phyloP scores from a whole-genome alignment of 1,140 invertebrate species.

The Armadillidium nasatum region DNA sequence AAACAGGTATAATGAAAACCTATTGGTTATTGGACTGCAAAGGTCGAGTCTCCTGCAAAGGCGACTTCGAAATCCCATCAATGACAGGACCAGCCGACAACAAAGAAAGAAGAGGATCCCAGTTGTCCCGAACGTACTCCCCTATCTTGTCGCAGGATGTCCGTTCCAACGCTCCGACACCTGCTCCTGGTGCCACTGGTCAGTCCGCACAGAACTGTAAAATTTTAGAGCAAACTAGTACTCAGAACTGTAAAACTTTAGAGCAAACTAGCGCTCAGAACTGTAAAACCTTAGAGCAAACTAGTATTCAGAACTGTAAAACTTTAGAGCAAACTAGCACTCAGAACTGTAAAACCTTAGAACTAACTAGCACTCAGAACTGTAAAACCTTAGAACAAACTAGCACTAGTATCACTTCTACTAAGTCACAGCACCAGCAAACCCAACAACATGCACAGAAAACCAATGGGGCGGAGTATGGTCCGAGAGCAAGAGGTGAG shows the following conservation, averaged over 20 bases:
- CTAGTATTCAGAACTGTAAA: too few relatives aligned
- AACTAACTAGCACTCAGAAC: too few relatives aligned
- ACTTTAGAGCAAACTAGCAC: too few relatives aligned
- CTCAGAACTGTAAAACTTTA: too few relatives aligned
- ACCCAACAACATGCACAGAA: background rate
- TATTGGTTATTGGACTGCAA: slow-evolving; percentile 77
- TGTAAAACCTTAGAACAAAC: too few relatives aligned
- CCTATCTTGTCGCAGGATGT: slow-evolving; percentile 80
- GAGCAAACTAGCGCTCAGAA: too few relatives aligned
- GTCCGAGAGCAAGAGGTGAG: background rate
- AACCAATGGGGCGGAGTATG: background rate
- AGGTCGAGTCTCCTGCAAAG: slow-evolving; percentile 55
- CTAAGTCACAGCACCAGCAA: background rate
- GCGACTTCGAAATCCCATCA: slow-evolving; percentile 33
- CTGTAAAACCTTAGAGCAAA: too few relatives aligned
- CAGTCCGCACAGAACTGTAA: background rate
- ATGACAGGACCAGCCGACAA: slow-evolving; percentile 50
- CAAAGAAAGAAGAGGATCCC: slow-evolving; percentile 55
- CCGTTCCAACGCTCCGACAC: background rate
- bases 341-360: too few relatives aligned
- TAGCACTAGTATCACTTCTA: background rate
- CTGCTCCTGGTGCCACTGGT: background rate
- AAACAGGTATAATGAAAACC: slow-evolving; percentile 80
- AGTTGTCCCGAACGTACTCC: slow-evolving; percentile 57
- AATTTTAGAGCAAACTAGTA: background rate